Conservation (phyloP, 35 echinoderm and acorn worm species). For the Heliocidaris erythrogramma region DNA sequence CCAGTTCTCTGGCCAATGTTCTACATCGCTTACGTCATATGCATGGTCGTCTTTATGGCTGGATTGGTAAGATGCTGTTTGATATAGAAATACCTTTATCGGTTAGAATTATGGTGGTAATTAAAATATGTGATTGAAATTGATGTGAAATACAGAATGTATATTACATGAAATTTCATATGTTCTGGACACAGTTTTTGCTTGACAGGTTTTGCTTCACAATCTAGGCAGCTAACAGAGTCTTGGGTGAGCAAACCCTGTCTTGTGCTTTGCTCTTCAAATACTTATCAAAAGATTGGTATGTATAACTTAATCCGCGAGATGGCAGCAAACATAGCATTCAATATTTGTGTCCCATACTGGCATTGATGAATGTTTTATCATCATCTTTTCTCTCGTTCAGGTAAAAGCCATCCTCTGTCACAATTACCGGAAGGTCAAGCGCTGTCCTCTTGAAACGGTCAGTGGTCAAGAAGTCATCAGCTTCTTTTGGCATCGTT, state of each 20-base stretch:
- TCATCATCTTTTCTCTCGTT: neutral
- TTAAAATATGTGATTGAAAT: neutral
- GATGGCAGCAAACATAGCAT: neutral
- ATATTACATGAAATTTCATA: too few species aligned
- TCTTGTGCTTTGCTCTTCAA: neutral
- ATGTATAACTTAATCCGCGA: neutral
- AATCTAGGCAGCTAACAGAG: too few species aligned
- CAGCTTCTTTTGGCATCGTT: constrained; percentile 84
- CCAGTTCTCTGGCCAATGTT: constrained; percentile 85
- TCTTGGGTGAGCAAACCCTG: too few species aligned
- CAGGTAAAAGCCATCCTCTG: constrained; percentile 84
- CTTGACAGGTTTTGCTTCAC: neutral
- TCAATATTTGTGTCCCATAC: neutral
- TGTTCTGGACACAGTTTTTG: too few species aligned
- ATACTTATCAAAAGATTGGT: neutral
- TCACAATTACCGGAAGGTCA: constrained; percentile 77
- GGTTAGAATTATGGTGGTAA: neutral
- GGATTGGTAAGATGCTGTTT: constrained; percentile 72
- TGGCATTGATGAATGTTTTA: neutral
- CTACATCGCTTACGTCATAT: constrained; percentile 65
- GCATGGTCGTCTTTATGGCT: constrained; percentile 62
- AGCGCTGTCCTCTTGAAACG: constrained; percentile 57
- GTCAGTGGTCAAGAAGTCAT: constrained; percentile 78
- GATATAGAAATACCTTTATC: neutral
- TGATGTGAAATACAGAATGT: too few species aligned